Evolutionary conservation across 2,888 invertebrate species (phyloP).

Genomic region (Cecidostiba fungosa): DNA sequence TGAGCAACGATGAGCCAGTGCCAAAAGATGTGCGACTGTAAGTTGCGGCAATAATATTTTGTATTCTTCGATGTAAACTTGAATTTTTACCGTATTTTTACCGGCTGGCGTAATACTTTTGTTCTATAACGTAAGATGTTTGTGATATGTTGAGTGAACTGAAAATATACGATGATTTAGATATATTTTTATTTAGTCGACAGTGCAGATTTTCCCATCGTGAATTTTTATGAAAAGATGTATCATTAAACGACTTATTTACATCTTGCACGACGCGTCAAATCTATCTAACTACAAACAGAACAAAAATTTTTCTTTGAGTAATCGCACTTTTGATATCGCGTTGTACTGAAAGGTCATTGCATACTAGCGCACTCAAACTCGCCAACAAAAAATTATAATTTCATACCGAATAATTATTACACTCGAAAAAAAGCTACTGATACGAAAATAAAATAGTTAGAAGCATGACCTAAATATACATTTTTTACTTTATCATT

Average conservation of each 20-base stretch:
- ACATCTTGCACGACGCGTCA: background rate
- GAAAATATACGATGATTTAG: too few relatives aligned
- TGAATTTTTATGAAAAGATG: background rate
- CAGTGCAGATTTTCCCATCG: too few relatives aligned
- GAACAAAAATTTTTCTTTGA: background rate
- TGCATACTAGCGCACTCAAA: background rate
- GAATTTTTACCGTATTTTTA: background rate
- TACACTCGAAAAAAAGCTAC: too few relatives aligned
- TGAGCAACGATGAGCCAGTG: slow-evolving; percentile 54
- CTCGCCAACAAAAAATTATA: background rate
- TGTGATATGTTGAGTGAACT: too few relatives aligned
- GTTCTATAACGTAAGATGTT: background rate
- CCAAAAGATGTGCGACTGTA: slow-evolving; percentile 60
- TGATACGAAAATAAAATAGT: too few relatives aligned
- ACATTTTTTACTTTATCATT: too few relatives aligned
- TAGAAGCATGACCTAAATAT: too few relatives aligned
- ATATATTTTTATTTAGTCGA: too few relatives aligned
- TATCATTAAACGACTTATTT: background rate
- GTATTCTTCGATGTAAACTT: background rate
- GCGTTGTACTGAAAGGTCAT: background rate
- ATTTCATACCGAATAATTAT: background rate
- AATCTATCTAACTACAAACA: background rate
- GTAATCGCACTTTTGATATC: background rate
- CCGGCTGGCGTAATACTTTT: background rate
- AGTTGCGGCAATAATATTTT: slow-evolving; percentile 27